phyloP scores from a whole-genome alignment of 2,797 vertebrate genomes.

The Scarus forsteni region DNA sequence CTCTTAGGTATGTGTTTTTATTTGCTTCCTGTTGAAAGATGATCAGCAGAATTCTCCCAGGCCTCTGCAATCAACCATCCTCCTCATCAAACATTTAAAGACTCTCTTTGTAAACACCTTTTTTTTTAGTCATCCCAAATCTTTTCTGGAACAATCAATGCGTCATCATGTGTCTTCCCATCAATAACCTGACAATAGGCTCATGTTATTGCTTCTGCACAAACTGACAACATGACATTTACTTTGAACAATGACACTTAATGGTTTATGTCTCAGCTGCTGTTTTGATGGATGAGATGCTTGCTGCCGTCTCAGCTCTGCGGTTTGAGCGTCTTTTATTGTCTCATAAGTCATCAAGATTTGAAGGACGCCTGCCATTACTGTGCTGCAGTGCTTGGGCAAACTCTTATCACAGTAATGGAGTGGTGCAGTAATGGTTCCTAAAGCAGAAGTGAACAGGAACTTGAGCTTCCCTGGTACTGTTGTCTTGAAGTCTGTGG shows the following conservation, averaged over 20 bases:
- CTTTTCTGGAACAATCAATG: constrained; percentile 21
- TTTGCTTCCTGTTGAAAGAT: constrained; percentile 1
- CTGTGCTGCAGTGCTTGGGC: neutral
- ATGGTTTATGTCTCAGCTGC: constrained; percentile 44
- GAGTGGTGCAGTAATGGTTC: neutral
- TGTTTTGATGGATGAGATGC: constrained; percentile 57
- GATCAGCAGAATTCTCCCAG: neutral
- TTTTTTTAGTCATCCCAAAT: neutral
- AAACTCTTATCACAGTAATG: constrained; percentile 15
- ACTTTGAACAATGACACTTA: constrained; percentile 58
- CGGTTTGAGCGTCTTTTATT: constrained; percentile 33
- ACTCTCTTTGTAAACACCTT: neutral
- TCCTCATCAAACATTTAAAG: constrained; percentile 4
- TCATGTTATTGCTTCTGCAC: constrained; percentile 51
- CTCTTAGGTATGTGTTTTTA: neutral
- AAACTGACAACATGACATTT: constrained; percentile 63
- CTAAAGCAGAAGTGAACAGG: too few relatives aligned
- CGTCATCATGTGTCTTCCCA: constrained; percentile 35
- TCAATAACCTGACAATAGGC: constrained; percentile 55
- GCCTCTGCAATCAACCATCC: neutral
- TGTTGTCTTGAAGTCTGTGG: too few relatives aligned
- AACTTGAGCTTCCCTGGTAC: too few relatives aligned
- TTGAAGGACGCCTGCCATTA: constrained; percentile 21
- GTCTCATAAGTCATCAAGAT: constrained; percentile 58
- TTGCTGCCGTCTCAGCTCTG: constrained; percentile 28